phyloP scores from a whole-genome alignment of 1,140 invertebrate genomes.

The Apis florea region DNA sequence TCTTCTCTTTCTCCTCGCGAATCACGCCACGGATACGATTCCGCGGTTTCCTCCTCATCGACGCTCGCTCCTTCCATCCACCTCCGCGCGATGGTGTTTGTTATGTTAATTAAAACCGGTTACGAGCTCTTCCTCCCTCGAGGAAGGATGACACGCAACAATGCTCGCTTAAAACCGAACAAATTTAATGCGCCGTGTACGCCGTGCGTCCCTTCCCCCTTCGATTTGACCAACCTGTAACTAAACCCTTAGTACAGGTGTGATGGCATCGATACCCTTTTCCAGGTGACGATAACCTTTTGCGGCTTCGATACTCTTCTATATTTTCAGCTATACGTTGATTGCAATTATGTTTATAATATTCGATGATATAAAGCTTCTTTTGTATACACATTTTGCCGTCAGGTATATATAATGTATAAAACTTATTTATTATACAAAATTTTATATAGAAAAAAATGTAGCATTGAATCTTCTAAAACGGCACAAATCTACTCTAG shows the following conservation, averaged over 20 bases:
- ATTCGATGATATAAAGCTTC: no score
- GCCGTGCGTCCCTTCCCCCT: neutral
- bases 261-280: neutral
- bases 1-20: conserved; percentile 4
- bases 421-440: no score
- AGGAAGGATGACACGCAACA: conserved; percentile 33
- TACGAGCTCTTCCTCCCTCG: conserved; percentile 27
- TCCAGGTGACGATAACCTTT: no score
- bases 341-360: no score
- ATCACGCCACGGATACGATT: neutral
- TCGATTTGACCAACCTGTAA: no score
- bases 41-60: neutral
- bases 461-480: no score
- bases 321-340: no score
- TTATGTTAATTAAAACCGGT: conserved; percentile 56
- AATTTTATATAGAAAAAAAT: no score
- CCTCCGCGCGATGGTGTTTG: conserved; percentile 2
- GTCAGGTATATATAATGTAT: no score
- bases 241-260: neutral
- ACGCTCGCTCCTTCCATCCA: conserved; percentile 1
- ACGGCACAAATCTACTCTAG: no score
- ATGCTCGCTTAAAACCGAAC: conserved; percentile 45
- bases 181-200: conserved; percentile 39
- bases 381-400: no score
- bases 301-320: no score